Evolutionary conservation across 2,113 vertebrate species (phyloP).

Genomic region (Campylomormyrus numenius): DNA sequence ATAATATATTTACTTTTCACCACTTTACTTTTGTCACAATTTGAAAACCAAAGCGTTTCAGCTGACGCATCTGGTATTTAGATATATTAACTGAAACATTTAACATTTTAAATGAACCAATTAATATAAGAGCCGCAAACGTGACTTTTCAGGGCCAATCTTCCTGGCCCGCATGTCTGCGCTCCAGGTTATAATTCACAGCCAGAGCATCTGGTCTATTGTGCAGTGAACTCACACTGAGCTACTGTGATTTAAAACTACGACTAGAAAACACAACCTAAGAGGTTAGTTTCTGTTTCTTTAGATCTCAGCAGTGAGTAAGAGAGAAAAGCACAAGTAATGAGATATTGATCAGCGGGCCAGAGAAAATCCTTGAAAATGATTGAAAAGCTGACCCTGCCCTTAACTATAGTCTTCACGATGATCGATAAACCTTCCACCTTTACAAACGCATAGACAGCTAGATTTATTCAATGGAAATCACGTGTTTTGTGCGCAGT

Average conservation of each 20-base stretch:
- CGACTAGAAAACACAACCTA: not conserved
- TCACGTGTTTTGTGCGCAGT: conserved; percentile 21
- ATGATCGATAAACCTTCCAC: conserved; percentile 51
- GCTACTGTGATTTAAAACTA: not conserved
- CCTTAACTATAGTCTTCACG: conserved; percentile 37
- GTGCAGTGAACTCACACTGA: not conserved
- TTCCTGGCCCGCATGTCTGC: not conserved
- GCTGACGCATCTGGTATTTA: not conserved
- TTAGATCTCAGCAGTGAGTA: not conserved
- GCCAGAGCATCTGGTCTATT: not conserved
- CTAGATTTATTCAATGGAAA: conserved; percentile 37
- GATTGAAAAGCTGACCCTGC: conserved; percentile 46
- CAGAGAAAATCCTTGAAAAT: conserved; percentile 41
- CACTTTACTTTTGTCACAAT: not conserved
- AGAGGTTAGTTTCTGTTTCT: not conserved
- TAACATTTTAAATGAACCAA: not conserved
- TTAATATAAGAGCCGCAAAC: not conserved
- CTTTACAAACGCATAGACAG: conserved; percentile 41
- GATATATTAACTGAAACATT: not conserved
- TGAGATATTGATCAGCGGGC: conserved; percentile 49
- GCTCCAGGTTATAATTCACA: not conserved
- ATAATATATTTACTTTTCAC: not conserved
- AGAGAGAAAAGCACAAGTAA: conserved; percentile 37
- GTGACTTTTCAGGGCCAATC: not conserved
- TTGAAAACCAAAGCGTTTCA: not conserved